Evolutionary conservation across 2,797 vertebrate species (phyloP), one percentile per base, ranked within the genome.

Genomic region (Spea hammondii): DNA sequence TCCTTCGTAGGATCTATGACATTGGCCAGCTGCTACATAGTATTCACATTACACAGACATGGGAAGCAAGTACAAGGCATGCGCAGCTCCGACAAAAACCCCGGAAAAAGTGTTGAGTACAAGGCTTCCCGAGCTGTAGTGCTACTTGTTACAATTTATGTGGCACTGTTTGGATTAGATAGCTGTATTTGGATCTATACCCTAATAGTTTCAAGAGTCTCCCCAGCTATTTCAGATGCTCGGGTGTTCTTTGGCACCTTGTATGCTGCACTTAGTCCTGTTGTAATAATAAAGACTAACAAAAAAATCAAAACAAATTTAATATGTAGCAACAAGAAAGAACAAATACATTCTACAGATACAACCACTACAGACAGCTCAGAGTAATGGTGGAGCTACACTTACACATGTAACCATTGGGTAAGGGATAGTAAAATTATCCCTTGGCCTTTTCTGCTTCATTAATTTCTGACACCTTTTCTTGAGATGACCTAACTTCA

Each of bases 161-260:
- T 81, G 6, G 54, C 49, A 5, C 74, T 81, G 12, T 81, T 81
- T 64, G 75, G 79, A 45, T 65, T 81, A 46, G 79, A 81, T 49
- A 77, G 75, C n/a, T 72, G 46, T 13, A 72, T 81, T 50, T 81
- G 79, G 79, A 77, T 81, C 51, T 81, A 81, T 54, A 81, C 79
- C 17, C 53, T 80, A 71, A 66, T 46, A 45, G 69, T 72, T 7
- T 76, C 79, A 66, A 60, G 74, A 6, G 62, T 81, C 4, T 77
- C 74, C 53, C 74, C 79, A 57, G 53, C 48, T 55, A 75, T 82
- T 64, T 78, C 76, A 50, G 80, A 82, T 70, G 67, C 80, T 49
- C 65, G 80, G 8, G 80, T 82, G 8, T 82, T 82, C 53, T 79
- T 82, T 70, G 80, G 76, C 3, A 74, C 80, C 6, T 73, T 78